A percentile compares a stretch with the other conserved stretches of the same genome.
phyloP scores from a whole-genome alignment of 2,113 vertebrate species.

The Entomyzon cyanotis region DNA sequence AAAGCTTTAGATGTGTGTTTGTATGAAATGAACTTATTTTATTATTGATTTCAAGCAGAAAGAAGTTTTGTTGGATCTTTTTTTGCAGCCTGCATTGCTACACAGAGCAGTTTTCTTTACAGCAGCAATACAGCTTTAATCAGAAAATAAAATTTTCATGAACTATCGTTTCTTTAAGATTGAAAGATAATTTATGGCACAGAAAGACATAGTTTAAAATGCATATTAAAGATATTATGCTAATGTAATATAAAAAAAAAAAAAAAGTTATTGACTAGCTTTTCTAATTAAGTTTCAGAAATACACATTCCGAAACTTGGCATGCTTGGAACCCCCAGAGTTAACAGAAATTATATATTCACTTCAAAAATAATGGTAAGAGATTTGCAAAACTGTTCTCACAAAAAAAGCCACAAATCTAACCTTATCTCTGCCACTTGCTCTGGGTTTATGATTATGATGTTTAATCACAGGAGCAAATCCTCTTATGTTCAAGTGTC shows the following conservation, averaged over 20 bases:
- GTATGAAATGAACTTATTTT: constrained; percentile 73
- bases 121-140: neutral
- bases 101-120: neutral
- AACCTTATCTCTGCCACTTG: neutral
- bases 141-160: constrained; percentile 15
- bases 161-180: neutral
- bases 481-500: neutral
- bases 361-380: neutral
- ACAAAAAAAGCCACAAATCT: neutral
- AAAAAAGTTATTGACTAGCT: neutral
- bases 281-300: neutral
- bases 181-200: neutral
- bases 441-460: neutral
- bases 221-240: neutral
- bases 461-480: neutral
- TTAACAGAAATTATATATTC: neutral
- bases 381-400: neutral
- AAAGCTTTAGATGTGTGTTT: constrained; percentile 68
- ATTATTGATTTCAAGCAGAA: constrained; percentile 64
- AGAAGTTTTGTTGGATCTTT: constrained; percentile 15
- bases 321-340: neutral
- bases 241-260: neutral
- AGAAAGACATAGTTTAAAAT: neutral
- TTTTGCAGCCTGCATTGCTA: neutral
- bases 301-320: neutral